Evolutionary conservation across 2,113 vertebrate species (phyloP).

Genomic region (Gymnocephalus cernua): DNA sequence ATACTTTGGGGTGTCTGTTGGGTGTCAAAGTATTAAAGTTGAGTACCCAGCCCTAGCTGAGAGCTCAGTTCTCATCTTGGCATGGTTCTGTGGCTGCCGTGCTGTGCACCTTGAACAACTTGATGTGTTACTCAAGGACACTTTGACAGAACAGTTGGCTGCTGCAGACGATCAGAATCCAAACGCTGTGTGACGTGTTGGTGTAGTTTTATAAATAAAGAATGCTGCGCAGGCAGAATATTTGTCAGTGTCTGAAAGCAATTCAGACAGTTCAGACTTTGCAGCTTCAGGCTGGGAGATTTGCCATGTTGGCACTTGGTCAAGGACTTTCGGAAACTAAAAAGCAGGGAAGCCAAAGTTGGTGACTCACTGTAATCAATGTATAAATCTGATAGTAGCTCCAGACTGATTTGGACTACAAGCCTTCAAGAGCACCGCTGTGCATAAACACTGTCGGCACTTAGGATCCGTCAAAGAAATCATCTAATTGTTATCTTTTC

Average conservation of each 20-base stretch:
- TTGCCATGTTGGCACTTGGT: background rate
- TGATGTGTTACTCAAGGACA: background rate
- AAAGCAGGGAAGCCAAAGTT: background rate
- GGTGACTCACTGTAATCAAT: slow-evolving; percentile 24
- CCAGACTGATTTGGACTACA: background rate
- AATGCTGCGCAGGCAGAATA: background rate
- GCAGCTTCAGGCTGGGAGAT: background rate
- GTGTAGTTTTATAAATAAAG: background rate
- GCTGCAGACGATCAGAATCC: background rate
- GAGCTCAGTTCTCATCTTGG: background rate
- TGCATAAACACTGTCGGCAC: slow-evolving; percentile 23
- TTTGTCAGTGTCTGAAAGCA: background rate
- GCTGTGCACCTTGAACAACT: background rate
- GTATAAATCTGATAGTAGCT: slow-evolving; percentile 34
- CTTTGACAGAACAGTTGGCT: background rate
- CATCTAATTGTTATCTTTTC: slow-evolving; percentile 30
- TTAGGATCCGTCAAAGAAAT: slow-evolving; percentile 35
- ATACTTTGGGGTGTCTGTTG: no score
- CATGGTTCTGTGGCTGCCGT: no score
- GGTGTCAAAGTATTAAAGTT: no score
- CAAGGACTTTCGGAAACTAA: slow-evolving; percentile 20
- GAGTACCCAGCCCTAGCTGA: background rate
- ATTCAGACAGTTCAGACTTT: background rate
- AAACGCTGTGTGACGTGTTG: background rate
- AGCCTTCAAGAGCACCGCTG: slow-evolving; percentile 18